Conservation (phyloP, 2,797 vertebrate species). For the Nasua narica region DNA sequence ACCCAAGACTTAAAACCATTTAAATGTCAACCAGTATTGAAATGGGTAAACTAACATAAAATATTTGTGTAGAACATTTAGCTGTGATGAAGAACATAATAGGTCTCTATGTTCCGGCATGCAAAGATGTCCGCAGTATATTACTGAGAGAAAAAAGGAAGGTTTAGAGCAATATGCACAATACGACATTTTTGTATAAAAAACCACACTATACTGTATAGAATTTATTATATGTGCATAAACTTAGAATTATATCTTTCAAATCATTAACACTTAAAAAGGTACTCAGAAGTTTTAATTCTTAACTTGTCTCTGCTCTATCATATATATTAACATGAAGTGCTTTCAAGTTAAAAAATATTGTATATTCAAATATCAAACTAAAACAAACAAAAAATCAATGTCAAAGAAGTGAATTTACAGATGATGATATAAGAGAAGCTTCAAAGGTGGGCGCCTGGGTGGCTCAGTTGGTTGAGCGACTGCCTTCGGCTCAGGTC, state of each 20-base stretch:
- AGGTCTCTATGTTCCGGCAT: not conserved
- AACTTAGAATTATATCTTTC: not conserved
- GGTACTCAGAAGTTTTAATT: not conserved
- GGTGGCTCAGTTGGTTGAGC: no score
- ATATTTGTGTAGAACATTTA: not conserved
- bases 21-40: not conserved
- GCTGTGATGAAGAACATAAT: not conserved
- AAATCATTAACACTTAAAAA: not conserved
- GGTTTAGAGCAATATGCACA: not conserved
- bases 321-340: not conserved
- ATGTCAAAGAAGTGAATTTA: not conserved
- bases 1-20: not conserved
- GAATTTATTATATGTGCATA: not conserved
- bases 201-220: not conserved
- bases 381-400: not conserved
- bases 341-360: not conserved
- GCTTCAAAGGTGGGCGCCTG: not conserved
- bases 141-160: not conserved
- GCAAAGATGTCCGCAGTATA: not conserved
- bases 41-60: not conserved
- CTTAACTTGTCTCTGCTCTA: not conserved
- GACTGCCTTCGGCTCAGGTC: no score
- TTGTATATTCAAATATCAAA: not conserved
- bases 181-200: not conserved
- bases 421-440: not conserved